Base-by-base conservation (phyloP, 2,797 vertebrate species). In the Melanotaenia boesemani region DNA sequence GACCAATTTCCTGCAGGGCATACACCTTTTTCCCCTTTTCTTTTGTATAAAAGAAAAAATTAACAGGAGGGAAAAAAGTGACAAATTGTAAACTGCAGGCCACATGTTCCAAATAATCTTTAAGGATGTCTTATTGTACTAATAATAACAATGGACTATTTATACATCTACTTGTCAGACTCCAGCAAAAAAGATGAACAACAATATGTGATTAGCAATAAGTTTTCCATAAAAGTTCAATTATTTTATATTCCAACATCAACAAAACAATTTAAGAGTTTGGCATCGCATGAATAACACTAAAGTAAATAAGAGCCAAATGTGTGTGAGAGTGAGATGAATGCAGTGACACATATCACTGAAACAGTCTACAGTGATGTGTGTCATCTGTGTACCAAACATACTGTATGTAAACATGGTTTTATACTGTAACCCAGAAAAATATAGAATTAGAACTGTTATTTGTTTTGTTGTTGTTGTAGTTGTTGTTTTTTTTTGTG, bases 1-100 rank as follows among this genome's bases (percentile, higher is more conserved):
- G 56, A 71, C 58, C 16, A 3, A 57, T 60, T 20, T 68, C 36
- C 71, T 44, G 67, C 61, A 74, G 20, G 4, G 26, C 39, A 2
- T 3, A 22, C 3, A 22, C 39, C 37, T 67, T 56, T 16, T 28
- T 10, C 22, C 3, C 7, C 12, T 28, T 16, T 16, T 30, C 5
- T 18, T 30, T 56, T 56, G 22, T 46, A 20, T 46, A 5, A 7
- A 1, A n/a, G 44, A 64, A 24, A 34, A 8, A 32, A 69, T 54
- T 2, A 46, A 36, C 22, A 10, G 20, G 12, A 52, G n/a, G 16
- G 46, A 15, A 58, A n/a, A 39, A 50, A 18, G 55, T n/a, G 28
- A 65, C 54, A 36, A 26, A 26, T 18, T 39, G 58, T 52, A 15
- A 61, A 61, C 39, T 32, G 7, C 16, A 24, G 34, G 32, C 41